Evolutionary conservation across 2,797 vertebrate genomes (phyloP).

Genomic region (Halcyon chelicuti): DNA sequence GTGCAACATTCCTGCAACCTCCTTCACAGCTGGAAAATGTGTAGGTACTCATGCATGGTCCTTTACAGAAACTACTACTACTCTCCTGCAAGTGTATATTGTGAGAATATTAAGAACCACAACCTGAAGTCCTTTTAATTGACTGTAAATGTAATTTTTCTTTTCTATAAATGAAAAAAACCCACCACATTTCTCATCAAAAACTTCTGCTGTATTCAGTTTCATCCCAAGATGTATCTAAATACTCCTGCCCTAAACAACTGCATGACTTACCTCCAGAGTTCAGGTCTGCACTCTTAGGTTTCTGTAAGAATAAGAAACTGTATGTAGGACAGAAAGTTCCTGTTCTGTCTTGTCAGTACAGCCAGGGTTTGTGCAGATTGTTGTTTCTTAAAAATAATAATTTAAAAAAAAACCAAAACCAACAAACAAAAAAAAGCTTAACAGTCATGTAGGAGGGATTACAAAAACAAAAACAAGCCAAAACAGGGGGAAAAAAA

Average conservation of each 20-base stretch:
- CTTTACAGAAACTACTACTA: not conserved
- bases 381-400: not conserved
- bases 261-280: not conserved
- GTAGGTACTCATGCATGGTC: not conserved
- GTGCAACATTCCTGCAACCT: not conserved
- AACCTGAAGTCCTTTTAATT: not conserved
- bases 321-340: not conserved
- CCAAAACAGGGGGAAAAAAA: not conserved
- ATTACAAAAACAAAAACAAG: not conserved
- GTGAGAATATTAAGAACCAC: not conserved
- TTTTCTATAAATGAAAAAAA: not conserved
- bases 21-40: not conserved
- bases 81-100: not conserved
- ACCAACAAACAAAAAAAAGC: not conserved
- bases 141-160: not conserved
- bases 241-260: not conserved
- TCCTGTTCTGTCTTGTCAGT: not conserved
- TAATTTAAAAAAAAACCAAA: not conserved
- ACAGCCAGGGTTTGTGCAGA: not conserved
- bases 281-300: not conserved
- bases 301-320: not conserved
- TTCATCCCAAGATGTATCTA: not conserved
- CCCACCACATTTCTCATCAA: rapidly evolving
- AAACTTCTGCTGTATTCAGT: not conserved
- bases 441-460: not conserved